Evolutionary conservation across 2,797 vertebrate genomes (phyloP).

Genomic region (Heteromormyrus szaboi): DNA sequence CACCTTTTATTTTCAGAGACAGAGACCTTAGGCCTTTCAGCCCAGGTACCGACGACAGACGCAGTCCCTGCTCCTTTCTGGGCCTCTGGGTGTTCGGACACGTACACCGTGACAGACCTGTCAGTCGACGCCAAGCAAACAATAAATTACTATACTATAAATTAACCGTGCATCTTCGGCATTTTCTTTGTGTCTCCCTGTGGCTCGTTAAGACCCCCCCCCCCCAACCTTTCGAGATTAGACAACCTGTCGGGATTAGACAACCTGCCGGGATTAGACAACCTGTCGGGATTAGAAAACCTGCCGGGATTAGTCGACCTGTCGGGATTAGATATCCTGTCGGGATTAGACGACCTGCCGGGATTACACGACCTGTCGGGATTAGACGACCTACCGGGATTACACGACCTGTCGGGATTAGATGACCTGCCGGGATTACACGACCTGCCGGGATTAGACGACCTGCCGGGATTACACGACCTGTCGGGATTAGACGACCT

Average conservation of each 20-base stretch:
- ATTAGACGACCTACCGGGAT: fast-evolving
- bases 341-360: background rate
- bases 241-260: fast-evolving
- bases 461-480: background rate
- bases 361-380: background rate
- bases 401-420: background rate
- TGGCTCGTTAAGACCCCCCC: background rate
- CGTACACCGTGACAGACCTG: background rate
- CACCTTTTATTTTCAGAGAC: constrained; percentile 50
- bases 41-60: constrained; percentile 39
- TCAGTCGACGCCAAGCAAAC: background rate
- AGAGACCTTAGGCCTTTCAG: constrained; percentile 36
- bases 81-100: constrained; percentile 40
- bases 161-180: background rate
- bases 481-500: background rate
- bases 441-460: background rate
- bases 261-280: background rate
- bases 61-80: constrained; percentile 31
- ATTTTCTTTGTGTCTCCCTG: background rate
- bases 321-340: background rate
- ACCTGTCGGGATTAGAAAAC: background rate
- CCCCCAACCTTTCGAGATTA: background rate
- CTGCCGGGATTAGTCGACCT: background rate
- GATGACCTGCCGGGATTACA: background rate
- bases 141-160: background rate